These are phyloP conservation scores for Neopipo cinnamomea DNA, from an alignment of 2,113 vertebrate genomes.

Conservation along the genomic window DNA sequence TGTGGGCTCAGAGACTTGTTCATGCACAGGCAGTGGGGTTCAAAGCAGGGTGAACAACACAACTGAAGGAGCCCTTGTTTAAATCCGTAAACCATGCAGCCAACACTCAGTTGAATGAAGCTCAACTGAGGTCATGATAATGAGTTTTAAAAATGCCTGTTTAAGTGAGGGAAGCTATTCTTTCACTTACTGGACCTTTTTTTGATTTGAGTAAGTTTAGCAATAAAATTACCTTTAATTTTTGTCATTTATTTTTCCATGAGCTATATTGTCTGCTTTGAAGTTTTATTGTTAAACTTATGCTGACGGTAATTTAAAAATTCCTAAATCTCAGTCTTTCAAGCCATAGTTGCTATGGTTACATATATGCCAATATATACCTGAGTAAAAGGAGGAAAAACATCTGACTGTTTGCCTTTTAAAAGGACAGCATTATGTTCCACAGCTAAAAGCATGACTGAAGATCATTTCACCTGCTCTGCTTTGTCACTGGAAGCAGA, in stretches of 20 bases:
- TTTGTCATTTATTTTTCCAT: slow-evolving; percentile 11
- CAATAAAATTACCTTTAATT: slow-evolving; percentile 23
- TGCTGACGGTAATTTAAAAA: slow-evolving; percentile 34
- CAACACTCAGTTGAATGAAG: neutral
- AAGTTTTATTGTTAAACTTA: slow-evolving; percentile 3
- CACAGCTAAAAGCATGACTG: neutral
- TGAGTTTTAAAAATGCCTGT: neutral
- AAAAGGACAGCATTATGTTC: neutral
- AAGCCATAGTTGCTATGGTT: slow-evolving; percentile 38
- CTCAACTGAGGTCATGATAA: neutral
- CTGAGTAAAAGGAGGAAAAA: slow-evolving; percentile 9
- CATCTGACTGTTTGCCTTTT: neutral
- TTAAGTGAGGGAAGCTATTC: neutral
- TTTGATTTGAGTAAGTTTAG: slow-evolving; percentile 20
- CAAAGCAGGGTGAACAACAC: neutral
- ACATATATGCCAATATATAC: slow-evolving; percentile 25
- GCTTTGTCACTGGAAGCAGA: neutral
- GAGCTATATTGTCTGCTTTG: neutral
- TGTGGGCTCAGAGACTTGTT: neutral
- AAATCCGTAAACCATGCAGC: neutral
- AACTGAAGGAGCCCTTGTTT: neutral
- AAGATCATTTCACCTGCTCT: neutral
- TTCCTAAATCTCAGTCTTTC: neutral
- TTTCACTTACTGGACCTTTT: neutral
- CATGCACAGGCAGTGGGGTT: neutral